phyloP scores from a whole-genome alignment of 1,140 invertebrate genomes.

The Eubasilissa regina region DNA sequence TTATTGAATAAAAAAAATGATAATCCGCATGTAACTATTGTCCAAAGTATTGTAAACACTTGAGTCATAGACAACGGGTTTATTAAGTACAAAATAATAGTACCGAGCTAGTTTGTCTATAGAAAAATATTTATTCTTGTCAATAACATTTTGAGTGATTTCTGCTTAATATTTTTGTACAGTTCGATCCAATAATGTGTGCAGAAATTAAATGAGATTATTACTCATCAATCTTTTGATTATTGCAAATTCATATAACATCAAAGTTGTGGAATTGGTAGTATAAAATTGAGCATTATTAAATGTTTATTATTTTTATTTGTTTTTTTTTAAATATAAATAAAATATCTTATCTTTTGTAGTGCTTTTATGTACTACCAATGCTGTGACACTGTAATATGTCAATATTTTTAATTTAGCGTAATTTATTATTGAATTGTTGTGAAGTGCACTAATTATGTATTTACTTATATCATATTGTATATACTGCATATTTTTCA shows the following conservation, averaged over 20 bases:
- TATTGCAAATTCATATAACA: no score
- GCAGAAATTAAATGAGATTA: not conserved
- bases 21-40: no score
- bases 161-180: no score
- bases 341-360: no score
- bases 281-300: no score
- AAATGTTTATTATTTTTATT: no score
- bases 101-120: conserved; percentile 13
- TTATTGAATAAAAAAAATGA: no score
- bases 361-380: not conserved
- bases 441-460: conserved; percentile 11
- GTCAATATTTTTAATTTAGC: not conserved
- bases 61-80: not conserved
- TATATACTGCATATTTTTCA: not conserved
- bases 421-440: conserved; percentile 12
- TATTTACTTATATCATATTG: not conserved
- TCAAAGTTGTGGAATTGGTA: no score
- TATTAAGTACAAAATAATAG: conserved; percentile 18
- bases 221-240: not conserved
- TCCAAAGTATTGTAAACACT: not conserved
- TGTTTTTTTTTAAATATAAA: no score
- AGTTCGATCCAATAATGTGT: not conserved
- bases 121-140: conserved; percentile 4
- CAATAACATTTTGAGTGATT: not conserved
- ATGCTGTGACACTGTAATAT: not conserved